Conservation (phyloP, 2,888 invertebrate genomes). For the Phytoseiulus persimilis region DNA sequence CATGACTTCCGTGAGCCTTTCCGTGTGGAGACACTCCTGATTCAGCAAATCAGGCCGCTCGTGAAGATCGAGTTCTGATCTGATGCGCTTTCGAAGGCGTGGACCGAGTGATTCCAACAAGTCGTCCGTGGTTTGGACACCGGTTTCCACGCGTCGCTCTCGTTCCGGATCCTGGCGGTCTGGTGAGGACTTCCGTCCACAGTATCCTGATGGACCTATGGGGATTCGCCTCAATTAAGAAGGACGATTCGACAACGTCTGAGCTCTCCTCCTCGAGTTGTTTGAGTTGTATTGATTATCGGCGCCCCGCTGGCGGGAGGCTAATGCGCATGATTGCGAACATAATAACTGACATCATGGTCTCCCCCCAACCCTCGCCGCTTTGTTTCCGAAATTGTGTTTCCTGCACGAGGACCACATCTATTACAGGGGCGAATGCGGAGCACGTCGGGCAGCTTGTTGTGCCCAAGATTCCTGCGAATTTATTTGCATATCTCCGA, state of each 20-base stretch:
- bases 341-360: not conserved
- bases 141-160: not conserved
- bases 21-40: not conserved
- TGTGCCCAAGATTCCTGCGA: not conserved
- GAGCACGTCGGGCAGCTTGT: not conserved
- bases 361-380: not conserved
- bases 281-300: not conserved
- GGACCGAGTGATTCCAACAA: slow-evolving; percentile 5
- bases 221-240: not conserved
- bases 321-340: not conserved
- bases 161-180: not conserved
- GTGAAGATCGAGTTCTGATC: not conserved
- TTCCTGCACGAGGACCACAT: not conserved
- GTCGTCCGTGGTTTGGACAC: not conserved
- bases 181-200: not conserved
- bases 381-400: not conserved
- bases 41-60: not conserved
- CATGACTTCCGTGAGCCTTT: not conserved
- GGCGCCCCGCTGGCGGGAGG: not conserved
- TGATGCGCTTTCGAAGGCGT: slow-evolving; percentile 5
- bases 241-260: no score
- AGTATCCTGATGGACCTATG: not conserved
- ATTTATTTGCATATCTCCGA: not conserved
- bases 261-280: not conserved
- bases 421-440: not conserved